Evolutionary conservation across 2,797 vertebrate species (phyloP).

Genomic region (Rhynchotus rufescens): DNA sequence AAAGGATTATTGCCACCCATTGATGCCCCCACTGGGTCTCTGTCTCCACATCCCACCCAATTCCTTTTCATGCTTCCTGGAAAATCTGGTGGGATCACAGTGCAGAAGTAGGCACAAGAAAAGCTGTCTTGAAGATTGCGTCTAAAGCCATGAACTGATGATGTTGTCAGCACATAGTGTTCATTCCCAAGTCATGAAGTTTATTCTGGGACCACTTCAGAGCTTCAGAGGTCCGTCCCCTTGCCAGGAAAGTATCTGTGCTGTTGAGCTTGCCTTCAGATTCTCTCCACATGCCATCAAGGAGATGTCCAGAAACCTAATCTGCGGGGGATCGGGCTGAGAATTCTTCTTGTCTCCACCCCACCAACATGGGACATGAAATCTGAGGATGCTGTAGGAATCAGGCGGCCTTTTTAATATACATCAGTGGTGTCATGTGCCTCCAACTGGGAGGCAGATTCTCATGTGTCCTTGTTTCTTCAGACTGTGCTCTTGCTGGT

Average conservation of each 20-base stretch:
- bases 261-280: slow-evolving; percentile 57
- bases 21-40: not conserved
- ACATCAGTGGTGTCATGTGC: not conserved
- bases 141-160: slow-evolving; percentile 23
- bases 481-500: not conserved
- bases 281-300: slow-evolving; percentile 59
- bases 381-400: slow-evolving; percentile 18
- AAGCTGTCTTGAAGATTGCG: slow-evolving; percentile 28
- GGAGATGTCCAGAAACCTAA: slow-evolving; percentile 61
- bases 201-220: slow-evolving; percentile 69
- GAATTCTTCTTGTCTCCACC: slow-evolving; percentile 18
- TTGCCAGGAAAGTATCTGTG: slow-evolving; percentile 68
- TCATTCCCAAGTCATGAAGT: slow-evolving; percentile 66
- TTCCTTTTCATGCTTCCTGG: not conserved
- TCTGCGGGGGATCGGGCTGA: slow-evolving; percentile 16
- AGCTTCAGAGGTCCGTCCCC: slow-evolving; percentile 40
- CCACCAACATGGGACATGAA: not conserved
- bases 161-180: slow-evolving; percentile 59
- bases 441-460: not conserved
- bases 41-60: not conserved
- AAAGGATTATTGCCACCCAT: not conserved
- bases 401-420: not conserved
- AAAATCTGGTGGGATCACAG: not conserved
- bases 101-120: not conserved
- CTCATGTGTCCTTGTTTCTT: not conserved